These are phyloP conservation scores for Acanthurus leucopareius DNA, from an alignment of 2,797 vertebrate species.

Conservation along the genomic window DNA sequence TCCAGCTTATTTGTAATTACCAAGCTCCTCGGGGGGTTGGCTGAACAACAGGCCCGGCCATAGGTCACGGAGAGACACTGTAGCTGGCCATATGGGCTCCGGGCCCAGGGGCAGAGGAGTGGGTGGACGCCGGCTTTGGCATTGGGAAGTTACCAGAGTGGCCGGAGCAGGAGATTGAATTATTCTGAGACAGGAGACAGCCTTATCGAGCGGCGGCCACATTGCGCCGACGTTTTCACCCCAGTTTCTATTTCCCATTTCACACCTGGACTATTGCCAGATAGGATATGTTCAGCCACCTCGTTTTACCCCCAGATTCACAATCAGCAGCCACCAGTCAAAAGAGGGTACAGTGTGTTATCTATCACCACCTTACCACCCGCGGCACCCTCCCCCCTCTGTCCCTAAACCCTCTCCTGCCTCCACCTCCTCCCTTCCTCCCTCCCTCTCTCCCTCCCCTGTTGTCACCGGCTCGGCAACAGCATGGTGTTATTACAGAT, in stretches of 20 bases:
- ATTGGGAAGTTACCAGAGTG: slow-evolving; percentile 38
- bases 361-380: slow-evolving; percentile 67
- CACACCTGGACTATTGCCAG: slow-evolving; percentile 77
- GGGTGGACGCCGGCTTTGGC: slow-evolving; percentile 51
- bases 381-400: slow-evolving; percentile 24
- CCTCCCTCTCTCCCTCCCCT: background rate
- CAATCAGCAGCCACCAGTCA: slow-evolving; percentile 65
- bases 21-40: slow-evolving; percentile 63
- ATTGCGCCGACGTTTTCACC: slow-evolving; percentile 69
- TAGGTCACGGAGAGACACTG: slow-evolving; percentile 67
- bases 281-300: slow-evolving; percentile 68
- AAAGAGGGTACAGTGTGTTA: slow-evolving; percentile 69
- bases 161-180: slow-evolving; percentile 66
- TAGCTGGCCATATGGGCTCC: slow-evolving; percentile 70
- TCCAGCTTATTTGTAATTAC: slow-evolving; percentile 79
- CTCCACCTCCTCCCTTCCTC: background rate
- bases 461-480: slow-evolving; percentile 49
- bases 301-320: slow-evolving; percentile 66
- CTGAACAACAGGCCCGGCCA: slow-evolving; percentile 72
- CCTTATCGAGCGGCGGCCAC: slow-evolving; percentile 77
- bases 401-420: background rate
- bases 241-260: slow-evolving; percentile 80
- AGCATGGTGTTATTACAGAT: slow-evolving; percentile 75
- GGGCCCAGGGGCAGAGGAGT: slow-evolving; percentile 48
- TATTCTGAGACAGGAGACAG: slow-evolving; percentile 66